Conservation (phyloP, 1,140 invertebrate genomes). For the Dufourea novaeangliae region DNA sequence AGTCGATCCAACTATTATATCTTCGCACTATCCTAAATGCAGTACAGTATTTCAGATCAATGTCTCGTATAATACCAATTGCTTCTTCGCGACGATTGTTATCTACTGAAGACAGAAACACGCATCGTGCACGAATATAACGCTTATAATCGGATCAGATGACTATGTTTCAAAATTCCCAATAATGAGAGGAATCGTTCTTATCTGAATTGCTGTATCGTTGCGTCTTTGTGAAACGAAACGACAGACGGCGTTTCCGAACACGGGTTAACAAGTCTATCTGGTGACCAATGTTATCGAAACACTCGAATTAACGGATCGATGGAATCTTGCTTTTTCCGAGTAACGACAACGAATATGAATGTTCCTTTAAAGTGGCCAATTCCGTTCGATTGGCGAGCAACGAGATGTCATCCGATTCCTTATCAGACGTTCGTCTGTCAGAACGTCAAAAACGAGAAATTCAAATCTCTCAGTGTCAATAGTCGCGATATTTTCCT, state of each 20-base stretch:
- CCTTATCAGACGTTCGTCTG: too few species aligned
- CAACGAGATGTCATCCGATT: neutral
- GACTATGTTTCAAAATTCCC: neutral
- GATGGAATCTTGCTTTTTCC: neutral
- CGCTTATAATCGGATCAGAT: too few species aligned
- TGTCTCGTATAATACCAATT: neutral
- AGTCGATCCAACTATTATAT: neutral
- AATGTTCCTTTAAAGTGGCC: neutral
- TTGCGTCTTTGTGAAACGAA: neutral
- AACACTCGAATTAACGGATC: neutral
- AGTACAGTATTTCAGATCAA: neutral
- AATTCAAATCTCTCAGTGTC: neutral
- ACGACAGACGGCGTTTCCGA: neutral
- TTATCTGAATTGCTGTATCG: conserved; percentile 20
- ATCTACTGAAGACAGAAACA: neutral
- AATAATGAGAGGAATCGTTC: neutral
- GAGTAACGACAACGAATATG: neutral
- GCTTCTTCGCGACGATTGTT: neutral
- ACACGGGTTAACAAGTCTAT: too few species aligned
- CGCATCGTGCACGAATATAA: neutral
- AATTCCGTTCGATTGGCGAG: neutral
- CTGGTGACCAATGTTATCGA: neutral
- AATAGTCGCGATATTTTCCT: neutral
- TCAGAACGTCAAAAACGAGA: too few species aligned
- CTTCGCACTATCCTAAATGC: neutral